Evolutionary conservation across 2,797 vertebrate genomes (phyloP).

Genomic region (Sardinella longiceps): DNA sequence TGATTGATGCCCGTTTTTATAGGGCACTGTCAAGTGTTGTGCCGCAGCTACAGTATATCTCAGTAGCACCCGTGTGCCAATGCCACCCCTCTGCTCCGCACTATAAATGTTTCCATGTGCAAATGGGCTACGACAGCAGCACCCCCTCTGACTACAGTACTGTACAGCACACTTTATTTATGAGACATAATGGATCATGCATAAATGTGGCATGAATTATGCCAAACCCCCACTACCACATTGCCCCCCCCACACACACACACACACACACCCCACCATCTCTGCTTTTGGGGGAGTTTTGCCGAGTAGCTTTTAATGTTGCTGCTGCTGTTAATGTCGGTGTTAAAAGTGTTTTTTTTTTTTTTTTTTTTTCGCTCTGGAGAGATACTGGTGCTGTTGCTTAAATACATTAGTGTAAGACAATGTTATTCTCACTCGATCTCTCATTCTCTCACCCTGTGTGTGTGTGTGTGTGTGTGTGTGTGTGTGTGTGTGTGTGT

Average conservation of each 20-base stretch:
- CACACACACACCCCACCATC: no score
- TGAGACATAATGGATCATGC: background rate
- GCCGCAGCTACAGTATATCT: background rate
- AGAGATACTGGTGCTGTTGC: background rate
- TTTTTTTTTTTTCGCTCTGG: background rate
- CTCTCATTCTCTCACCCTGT: background rate
- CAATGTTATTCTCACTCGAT: background rate
- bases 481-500: no score
- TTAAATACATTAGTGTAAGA: background rate
- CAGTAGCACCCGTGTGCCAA: background rate
- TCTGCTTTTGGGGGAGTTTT: background rate
- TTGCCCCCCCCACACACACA: no score
- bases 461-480: no score
- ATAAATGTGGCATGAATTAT: background rate
- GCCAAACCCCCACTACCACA: background rate
- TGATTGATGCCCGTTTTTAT: background rate
- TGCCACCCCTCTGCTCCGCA: background rate
- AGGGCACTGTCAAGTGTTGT: background rate
- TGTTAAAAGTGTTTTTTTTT: background rate
- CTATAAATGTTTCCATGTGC: background rate
- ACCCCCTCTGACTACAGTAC: background rate
- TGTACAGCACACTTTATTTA: background rate
- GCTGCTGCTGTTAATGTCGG: background rate
- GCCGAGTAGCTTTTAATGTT: background rate
- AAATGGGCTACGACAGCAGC: background rate